Conservation (phyloP, 2,888 invertebrate species). For the Brassicogethes aeneus region DNA sequence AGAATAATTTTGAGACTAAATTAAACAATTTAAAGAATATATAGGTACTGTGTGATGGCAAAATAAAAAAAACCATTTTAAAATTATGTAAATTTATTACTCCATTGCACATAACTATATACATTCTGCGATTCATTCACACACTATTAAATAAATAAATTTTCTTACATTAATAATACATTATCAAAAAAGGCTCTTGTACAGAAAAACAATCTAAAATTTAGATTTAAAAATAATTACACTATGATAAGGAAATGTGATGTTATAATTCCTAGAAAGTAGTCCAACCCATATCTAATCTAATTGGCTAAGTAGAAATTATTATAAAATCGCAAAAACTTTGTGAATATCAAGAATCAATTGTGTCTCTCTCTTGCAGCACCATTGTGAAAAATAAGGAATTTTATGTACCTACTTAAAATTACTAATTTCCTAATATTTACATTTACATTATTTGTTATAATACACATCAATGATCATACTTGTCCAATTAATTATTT, state of each 20-base stretch:
- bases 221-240: conserved; percentile 1
- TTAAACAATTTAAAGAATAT: too few species aligned
- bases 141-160: conserved; percentile 15
- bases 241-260: conserved; percentile 12
- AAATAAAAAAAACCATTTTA: conserved; percentile 1
- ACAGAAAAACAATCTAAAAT: conserved; percentile 7
- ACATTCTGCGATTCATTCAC: conserved; percentile 11
- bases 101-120: conserved; percentile 10
- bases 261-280: conserved; percentile 8
- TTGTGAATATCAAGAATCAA: too few species aligned
- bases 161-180: conserved; percentile 13
- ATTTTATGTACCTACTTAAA: too few species aligned
- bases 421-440: too few species aligned
- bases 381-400: too few species aligned
- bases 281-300: conserved; percentile 11
- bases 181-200: conserved; percentile 11
- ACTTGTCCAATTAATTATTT: not conserved
- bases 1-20: too few species aligned
- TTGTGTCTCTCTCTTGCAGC: too few species aligned
- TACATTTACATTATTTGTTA: too few species aligned
- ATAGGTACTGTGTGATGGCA: too few species aligned
- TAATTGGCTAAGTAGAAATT: conserved; percentile 9
- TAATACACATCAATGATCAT: too few species aligned
- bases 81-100: conserved; percentile 13
- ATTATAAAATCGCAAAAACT: conserved; percentile 1